Evolutionary conservation across 2,888 invertebrate species (phyloP).

Genomic region (Acanthosoma haemorrhoidale): DNA sequence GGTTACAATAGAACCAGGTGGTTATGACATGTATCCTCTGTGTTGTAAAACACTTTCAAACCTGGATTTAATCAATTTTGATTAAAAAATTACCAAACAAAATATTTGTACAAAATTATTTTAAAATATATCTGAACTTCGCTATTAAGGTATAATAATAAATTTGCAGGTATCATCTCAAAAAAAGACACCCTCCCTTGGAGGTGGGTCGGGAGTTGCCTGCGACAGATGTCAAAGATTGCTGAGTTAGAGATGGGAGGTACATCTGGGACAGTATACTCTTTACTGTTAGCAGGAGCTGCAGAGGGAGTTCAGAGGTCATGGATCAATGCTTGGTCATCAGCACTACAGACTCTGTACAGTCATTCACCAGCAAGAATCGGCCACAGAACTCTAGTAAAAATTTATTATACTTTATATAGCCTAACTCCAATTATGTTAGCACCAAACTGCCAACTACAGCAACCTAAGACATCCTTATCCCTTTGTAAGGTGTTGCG

Average conservation of each 20-base stretch:
- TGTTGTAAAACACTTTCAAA: too few relatives aligned
- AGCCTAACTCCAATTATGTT: not conserved
- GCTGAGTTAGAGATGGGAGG: slow-evolving; percentile 71
- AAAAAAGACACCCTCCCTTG: not conserved
- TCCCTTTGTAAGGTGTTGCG: too few relatives aligned
- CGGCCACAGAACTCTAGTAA: slow-evolving; percentile 67
- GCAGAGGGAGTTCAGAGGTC: slow-evolving; percentile 43
- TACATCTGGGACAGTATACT: slow-evolving; percentile 72
- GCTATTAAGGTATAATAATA: not conserved
- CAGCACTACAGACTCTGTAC: slow-evolving; percentile 56
- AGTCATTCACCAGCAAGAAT: slow-evolving; percentile 66
- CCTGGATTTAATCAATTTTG: too few relatives aligned
- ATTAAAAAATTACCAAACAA: too few relatives aligned
- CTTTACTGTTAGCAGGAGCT: slow-evolving; percentile 57
- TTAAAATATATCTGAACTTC: not conserved
- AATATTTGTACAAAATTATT: too few relatives aligned
- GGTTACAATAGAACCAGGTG: too few relatives aligned
- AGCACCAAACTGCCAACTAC: not conserved
- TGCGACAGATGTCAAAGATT: slow-evolving; percentile 47
- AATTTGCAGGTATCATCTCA: not conserved
- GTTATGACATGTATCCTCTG: too few relatives aligned
- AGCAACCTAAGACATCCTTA: too few relatives aligned
- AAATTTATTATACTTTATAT: not conserved
- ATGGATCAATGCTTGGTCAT: slow-evolving; percentile 55
- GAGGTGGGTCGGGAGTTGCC: not conserved